Percentiles rank a stretch among this genome's conserved stretches.
These are phyloP conservation scores for Ascidia mentula DNA, from an alignment of 23 tunicate genomes.

Conservation along the genomic window DNA sequence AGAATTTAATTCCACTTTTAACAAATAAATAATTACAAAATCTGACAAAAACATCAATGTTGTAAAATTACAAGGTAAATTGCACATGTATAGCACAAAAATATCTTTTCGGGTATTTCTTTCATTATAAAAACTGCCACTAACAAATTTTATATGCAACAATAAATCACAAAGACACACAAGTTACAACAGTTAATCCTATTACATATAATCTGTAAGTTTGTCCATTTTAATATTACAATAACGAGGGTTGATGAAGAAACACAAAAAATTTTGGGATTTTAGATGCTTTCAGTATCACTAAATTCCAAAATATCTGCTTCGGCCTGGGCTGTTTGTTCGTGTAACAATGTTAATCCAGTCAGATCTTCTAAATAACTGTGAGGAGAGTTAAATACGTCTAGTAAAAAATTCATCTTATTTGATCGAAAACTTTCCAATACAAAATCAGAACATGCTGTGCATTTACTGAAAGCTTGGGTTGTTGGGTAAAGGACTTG, in stretches of 20 bases:
- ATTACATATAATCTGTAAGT: too few relatives aligned
- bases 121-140: too few relatives aligned
- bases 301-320: conserved; percentile 71
- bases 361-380: conserved; percentile 86
- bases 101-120: too few relatives aligned
- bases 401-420: conserved; percentile 65
- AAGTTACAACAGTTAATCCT: too few relatives aligned
- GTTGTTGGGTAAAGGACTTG: conserved; percentile 86
- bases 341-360: conserved; percentile 79
- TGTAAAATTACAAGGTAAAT: not conserved
- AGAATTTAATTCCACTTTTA: not conserved
- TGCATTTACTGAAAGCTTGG: conserved; percentile 80
- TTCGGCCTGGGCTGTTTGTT: conserved; percentile 65
- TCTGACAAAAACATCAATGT: too few relatives aligned
- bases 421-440: conserved; percentile 31
- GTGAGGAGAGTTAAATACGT: conserved; percentile 88
- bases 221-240: too few relatives aligned
- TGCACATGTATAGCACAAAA: not conserved
- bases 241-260: too few relatives aligned
- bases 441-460: conserved; percentile 86
- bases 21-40: too few relatives aligned
- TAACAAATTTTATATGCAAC: too few relatives aligned
- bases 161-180: too few relatives aligned
- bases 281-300: conserved; percentile 63
- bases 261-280: too few relatives aligned